Conservation (phyloP, 2,113 vertebrate genomes). For the Pseudolaguvia tuberculata region DNA sequence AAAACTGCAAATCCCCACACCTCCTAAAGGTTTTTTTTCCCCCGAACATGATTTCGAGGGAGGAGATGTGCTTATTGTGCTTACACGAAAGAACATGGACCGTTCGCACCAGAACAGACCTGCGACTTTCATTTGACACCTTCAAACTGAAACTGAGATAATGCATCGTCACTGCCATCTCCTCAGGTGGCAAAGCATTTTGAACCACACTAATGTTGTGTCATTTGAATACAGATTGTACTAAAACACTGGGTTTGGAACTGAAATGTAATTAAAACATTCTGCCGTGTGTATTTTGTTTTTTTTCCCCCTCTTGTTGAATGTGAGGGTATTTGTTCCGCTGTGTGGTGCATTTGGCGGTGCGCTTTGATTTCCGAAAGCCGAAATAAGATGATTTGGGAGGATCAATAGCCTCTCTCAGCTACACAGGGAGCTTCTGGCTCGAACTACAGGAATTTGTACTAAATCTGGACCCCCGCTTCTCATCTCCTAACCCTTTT, state of each 20-base stretch:
- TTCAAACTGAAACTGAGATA: slow-evolving; percentile 42
- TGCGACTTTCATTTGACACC: slow-evolving; percentile 44
- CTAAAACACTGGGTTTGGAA: neutral
- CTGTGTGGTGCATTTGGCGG: slow-evolving; percentile 61
- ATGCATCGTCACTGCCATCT: slow-evolving; percentile 9
- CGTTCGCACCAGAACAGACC: slow-evolving; percentile 13
- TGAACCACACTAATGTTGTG: neutral
- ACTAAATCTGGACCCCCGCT: slow-evolving; percentile 53
- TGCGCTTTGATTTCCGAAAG: slow-evolving; percentile 58
- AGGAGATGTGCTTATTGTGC: slow-evolving; percentile 55
- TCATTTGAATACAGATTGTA: slow-evolving; percentile 11
- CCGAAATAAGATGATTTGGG: slow-evolving; percentile 69
- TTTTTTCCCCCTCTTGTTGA: slow-evolving; percentile 28
- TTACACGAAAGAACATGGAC: slow-evolving; percentile 44
- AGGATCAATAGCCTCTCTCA: slow-evolving; percentile 71
- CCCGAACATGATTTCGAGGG: slow-evolving; percentile 29
- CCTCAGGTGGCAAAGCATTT: neutral
- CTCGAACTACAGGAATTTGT: slow-evolving; percentile 72
- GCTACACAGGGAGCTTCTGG: slow-evolving; percentile 58
- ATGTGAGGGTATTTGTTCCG: slow-evolving; percentile 60
- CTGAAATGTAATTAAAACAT: slow-evolving; percentile 40
- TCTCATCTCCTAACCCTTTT: slow-evolving; percentile 55
- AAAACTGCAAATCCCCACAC: slow-evolving; percentile 60
- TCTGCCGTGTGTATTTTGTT: slow-evolving; percentile 13
- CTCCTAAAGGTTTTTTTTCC: slow-evolving; percentile 35